phyloP scores from a whole-genome alignment of 2,888 invertebrate species.

The Parascotia fuliginaria region DNA sequence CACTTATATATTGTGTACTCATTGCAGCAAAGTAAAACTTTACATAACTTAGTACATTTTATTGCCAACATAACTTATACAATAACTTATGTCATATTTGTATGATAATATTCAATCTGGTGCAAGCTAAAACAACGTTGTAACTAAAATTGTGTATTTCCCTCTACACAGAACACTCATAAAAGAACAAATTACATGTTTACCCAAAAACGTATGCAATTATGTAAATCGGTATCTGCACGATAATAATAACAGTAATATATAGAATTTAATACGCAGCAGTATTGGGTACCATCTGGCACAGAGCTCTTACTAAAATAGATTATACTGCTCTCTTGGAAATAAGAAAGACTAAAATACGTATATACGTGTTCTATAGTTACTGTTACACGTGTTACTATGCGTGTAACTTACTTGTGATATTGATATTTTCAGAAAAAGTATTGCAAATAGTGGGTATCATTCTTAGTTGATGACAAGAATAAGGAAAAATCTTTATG shows the following conservation, averaged over 20 bases:
- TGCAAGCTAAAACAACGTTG: too few species aligned
- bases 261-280: conserved; percentile 39
- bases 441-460: too few species aligned
- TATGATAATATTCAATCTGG: too few species aligned
- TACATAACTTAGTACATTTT: too few species aligned
- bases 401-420: conserved; percentile 4
- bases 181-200: conserved; percentile 5
- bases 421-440: conserved; percentile 29
- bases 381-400: conserved; percentile 20
- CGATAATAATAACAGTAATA: conserved; percentile 35
- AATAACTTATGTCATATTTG: too few species aligned
- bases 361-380: conserved; percentile 8
- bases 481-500: too few species aligned
- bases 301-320: conserved; percentile 22
- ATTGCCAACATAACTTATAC: too few species aligned
- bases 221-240: conserved; percentile 29
- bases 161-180: not conserved
- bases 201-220: conserved; percentile 12
- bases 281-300: conserved; percentile 34
- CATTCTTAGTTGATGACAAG: too few species aligned
- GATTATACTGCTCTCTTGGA: conserved; percentile 20
- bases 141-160: not conserved
- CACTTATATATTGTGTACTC: too few species aligned
- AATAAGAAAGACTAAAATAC: conserved; percentile 30
- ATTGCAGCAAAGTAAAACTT: too few species aligned